Evolutionary conservation across 2,113 vertebrate genomes (phyloP), one percentile per base, ranked within the genome.

Genomic region (Notothenia coriiceps): DNA sequence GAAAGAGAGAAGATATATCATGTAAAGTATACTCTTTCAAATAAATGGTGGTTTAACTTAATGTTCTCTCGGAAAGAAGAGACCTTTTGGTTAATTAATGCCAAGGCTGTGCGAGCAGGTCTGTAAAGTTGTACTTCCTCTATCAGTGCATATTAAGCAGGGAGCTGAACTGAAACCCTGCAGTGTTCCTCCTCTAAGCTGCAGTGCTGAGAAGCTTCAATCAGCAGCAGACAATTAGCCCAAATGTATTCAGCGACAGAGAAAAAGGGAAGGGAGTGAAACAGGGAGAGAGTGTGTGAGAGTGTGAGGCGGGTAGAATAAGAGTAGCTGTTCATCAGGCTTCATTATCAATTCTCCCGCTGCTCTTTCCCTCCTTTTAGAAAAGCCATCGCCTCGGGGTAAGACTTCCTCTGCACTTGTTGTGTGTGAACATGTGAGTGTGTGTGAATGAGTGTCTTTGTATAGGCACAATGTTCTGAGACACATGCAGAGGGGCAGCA

Each of bases 381-480:
- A 64, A 55, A 64, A 66, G 35, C 55, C 47, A 61, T 63, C 1
- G 81, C 88, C 69, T 29, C 14, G 1, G 66, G 84, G 50, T 52
- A 33, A 74, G 77, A 84, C 71, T 84, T 83, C 71, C 86, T 82
- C 73, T 49, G 72, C 86, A 79, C 87, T 77, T 68, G 59, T 65
- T 83, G 81, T 63, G 55, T 54, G 61, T 15, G 29, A 72, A 55
- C 20, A 11, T 72, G 44, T 35, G 46, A 67, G 54, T 68, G 56
- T 25, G 79, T 82, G 70, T 89, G 84, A 92, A 90, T 88, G 88
- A 74, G 10, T 18, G 63, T 65, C 90, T 91, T 91, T 92, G 90
- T 93, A 20, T 22, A 0, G 47, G 49, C 9, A 83, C 72, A 68
- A 85, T 80, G 75, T 86, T 80, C 64, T 70, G 49, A 79, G 66